Percentiles rank a stretch among this genome's conserved stretches.
Evolutionary conservation across 2,888 invertebrate species (phyloP).

Genomic region (Andricus quercusramuli): DNA sequence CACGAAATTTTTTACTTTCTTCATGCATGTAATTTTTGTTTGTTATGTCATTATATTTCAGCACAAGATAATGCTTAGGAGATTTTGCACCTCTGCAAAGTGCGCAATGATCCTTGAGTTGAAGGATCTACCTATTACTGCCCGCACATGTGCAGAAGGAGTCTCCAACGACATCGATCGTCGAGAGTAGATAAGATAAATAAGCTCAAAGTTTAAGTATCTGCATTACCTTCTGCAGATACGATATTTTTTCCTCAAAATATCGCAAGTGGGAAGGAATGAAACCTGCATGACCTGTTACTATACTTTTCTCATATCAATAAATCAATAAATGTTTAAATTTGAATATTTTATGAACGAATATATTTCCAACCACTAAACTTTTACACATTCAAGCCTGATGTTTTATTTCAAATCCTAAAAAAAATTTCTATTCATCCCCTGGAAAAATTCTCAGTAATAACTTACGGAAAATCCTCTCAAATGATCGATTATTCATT

Average conservation of each 20-base stretch:
- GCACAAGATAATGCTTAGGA: neutral
- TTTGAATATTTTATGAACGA: neutral
- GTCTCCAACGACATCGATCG: slow-evolving; percentile 32
- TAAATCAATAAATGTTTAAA: neutral
- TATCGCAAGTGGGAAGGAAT: neutral
- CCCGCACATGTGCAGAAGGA: neutral
- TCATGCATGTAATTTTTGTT: too few relatives aligned
- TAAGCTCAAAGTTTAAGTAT: neutral
- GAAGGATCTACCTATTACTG: neutral
- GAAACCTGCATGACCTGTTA: neutral
- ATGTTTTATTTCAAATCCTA: too few relatives aligned
- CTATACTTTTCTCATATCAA: too few relatives aligned
- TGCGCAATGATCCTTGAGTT: neutral
- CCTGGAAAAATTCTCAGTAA: neutral
- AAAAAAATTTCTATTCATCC: neutral
- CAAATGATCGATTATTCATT: neutral
- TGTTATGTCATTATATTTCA: neutral
- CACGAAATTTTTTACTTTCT: too few relatives aligned
- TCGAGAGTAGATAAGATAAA: neutral
- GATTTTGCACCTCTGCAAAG: neutral
- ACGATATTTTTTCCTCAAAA: neutral
- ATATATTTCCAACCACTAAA: neutral
- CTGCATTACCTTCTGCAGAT: slow-evolving; percentile 14
- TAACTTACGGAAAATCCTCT: neutral
- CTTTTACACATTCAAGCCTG: neutral